These are phyloP conservation scores for Spilosoma lubricipeda DNA, from an alignment of 2,888 invertebrate species.

Conservation along the genomic window DNA sequence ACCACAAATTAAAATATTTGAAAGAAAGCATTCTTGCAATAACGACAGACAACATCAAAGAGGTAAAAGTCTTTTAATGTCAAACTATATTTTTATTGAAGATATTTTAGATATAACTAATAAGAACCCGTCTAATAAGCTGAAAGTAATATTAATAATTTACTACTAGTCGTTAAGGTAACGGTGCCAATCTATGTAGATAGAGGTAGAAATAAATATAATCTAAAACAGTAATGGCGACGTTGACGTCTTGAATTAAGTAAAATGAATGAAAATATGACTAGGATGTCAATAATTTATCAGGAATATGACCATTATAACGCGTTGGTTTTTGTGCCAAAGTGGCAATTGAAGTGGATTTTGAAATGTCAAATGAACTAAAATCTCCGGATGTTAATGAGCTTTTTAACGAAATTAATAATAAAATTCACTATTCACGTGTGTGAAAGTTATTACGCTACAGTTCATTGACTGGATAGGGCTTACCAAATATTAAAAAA, in stretches of 20 bases:
- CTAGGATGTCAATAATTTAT: slow-evolving; percentile 42
- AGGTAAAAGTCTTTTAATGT: slow-evolving; percentile 12
- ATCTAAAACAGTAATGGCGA: slow-evolving; percentile 38
- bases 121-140: slow-evolving; percentile 22
- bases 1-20: slow-evolving; percentile 12
- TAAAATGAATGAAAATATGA: slow-evolving; percentile 28
- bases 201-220: slow-evolving; percentile 35
- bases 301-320: slow-evolving; percentile 39
- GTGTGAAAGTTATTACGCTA: slow-evolving; percentile 18
- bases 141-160: slow-evolving; percentile 22
- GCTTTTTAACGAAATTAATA: slow-evolving; percentile 27
- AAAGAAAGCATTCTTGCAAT: slow-evolving; percentile 29
- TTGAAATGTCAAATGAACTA: slow-evolving; percentile 34
- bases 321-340: slow-evolving; percentile 40
- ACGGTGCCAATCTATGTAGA: slow-evolving; percentile 11
- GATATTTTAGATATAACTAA: slow-evolving; percentile 23
- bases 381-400: slow-evolving; percentile 35
- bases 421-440: slow-evolving; percentile 8
- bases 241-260: slow-evolving; percentile 35
- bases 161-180: slow-evolving; percentile 23
- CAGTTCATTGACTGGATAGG: slow-evolving; percentile 25
- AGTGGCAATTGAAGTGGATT: slow-evolving; percentile 33
- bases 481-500: neutral
- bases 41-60: slow-evolving; percentile 35
- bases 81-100: slow-evolving; percentile 33